Evolutionary conservation across 2,113 vertebrate genomes (phyloP).

Genomic region (Crotalus tigris): DNA sequence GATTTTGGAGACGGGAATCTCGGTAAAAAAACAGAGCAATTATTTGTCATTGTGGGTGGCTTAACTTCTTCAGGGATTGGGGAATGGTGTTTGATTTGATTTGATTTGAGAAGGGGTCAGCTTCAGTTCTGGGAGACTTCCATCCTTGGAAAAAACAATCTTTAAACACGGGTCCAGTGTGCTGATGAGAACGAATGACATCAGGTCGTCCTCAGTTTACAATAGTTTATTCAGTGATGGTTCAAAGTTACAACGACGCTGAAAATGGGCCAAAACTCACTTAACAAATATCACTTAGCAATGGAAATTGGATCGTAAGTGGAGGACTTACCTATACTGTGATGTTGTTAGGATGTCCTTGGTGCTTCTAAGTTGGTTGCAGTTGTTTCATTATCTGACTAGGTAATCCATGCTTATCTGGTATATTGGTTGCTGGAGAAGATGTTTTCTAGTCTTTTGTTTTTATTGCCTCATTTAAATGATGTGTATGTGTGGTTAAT

Average conservation of each 20-base stretch:
- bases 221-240: too few species aligned
- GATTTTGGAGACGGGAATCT: slow-evolving; percentile 98
- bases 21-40: slow-evolving; percentile 67
- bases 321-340: too few species aligned
- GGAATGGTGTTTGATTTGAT: not conserved
- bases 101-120: not conserved
- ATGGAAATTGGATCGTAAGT: too few species aligned
- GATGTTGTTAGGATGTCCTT: not conserved
- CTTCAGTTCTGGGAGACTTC: not conserved
- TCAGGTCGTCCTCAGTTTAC: too few species aligned
- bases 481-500: not conserved
- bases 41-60: not conserved
- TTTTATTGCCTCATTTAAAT: not conserved
- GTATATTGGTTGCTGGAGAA: not conserved
- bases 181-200: too few species aligned
- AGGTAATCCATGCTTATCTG: not conserved
- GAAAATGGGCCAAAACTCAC: too few species aligned
- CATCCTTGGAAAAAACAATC: not conserved
- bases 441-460: not conserved
- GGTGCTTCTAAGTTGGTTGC: not conserved
- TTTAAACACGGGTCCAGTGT: not conserved
- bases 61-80: not conserved
- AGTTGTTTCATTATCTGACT: too few species aligned
- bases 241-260: too few species aligned
- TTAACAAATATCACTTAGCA: too few species aligned